phyloP scores from a whole-genome alignment of 2,113 vertebrate species.

The Mus musculus region GRCm39 chr1:98349001-98349500 shows the following conservation, averaged over 20 bases:
- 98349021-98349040: rapidly evolving
- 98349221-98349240: conserved; percentile 73
- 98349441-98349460: not conserved
- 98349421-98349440: not conserved
- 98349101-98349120: rapidly evolving
- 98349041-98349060: rapidly evolving
- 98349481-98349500: not conserved
- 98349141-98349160: not conserved
- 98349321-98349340: not conserved
- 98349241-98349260: not conserved
- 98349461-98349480: not conserved
- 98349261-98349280: rapidly evolving
- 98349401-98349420: rapidly evolving
- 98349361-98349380: not conserved
- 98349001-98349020: rapidly evolving
- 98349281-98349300: rapidly evolving
- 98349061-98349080: rapidly evolving
- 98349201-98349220: conserved; percentile 80
- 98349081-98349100: rapidly evolving
- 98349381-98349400: no score
- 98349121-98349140: conserved; percentile 77
- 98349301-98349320: rapidly evolving
- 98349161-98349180: conserved; percentile 84
- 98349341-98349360: not conserved
- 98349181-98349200: conserved; percentile 81